phyloP scores from a whole-genome alignment of 2,113 vertebrate genomes.

The Tinamus guttatus region DNA sequence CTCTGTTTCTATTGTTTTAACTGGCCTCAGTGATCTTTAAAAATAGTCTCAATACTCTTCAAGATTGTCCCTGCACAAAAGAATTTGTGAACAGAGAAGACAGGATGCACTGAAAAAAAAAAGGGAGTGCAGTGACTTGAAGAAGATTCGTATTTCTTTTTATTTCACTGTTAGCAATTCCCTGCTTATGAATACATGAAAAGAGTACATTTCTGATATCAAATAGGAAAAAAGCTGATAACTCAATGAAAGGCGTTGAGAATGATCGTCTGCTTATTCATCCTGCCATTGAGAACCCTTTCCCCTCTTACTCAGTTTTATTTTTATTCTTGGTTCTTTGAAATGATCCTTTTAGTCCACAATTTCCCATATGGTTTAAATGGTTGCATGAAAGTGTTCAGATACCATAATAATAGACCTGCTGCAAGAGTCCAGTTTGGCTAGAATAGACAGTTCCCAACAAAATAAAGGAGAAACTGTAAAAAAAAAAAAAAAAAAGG shows the following conservation, averaged over 20 bases:
- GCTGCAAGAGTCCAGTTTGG: not conserved
- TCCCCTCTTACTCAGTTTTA: not conserved
- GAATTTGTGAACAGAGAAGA: not conserved
- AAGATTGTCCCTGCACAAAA: not conserved
- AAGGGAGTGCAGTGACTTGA: not conserved
- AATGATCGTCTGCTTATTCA: not conserved
- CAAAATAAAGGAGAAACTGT: not conserved
- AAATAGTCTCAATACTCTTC: not conserved
- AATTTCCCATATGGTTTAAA: constrained; percentile 13
- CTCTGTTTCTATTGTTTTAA: not conserved
- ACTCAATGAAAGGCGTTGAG: not conserved
- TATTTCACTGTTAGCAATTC: not conserved
- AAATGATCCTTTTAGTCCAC: not conserved
- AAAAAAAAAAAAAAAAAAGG: not conserved
- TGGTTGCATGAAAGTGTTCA: not conserved
- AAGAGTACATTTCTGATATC: not conserved
- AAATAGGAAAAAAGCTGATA: not conserved
- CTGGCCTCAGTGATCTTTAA: not conserved
- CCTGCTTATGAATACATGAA: not conserved
- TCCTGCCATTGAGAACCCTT: not conserved
- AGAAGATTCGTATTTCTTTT: not conserved
- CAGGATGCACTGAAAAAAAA: not conserved
- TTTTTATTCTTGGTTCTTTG: not conserved
- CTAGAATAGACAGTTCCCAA: not conserved
- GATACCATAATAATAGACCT: not conserved